These are phyloP conservation scores for Parnassius glacialis DNA, from an alignment of 2,888 invertebrate species.

Conservation along the genomic window DNA sequence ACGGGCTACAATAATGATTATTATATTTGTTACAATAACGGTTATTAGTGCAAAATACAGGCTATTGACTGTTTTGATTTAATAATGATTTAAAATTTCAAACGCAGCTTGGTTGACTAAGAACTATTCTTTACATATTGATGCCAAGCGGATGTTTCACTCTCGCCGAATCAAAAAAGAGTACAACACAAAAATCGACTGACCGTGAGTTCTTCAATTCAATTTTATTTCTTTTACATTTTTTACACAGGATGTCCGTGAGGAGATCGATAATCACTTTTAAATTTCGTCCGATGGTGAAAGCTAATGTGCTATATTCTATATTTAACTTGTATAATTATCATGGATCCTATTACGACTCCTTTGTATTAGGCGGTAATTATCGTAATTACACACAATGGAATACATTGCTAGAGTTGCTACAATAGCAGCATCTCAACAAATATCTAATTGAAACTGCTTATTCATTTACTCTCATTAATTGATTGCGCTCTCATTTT, in stretches of 20 bases:
- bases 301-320: constrained; percentile 47
- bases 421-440: neutral
- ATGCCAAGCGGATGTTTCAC: constrained; percentile 37
- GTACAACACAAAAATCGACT: constrained; percentile 43
- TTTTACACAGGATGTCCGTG: constrained; percentile 62
- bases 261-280: constrained; percentile 52
- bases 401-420: constrained; percentile 16
- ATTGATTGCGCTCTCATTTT: neutral
- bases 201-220: constrained; percentile 43
- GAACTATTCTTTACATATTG: neutral
- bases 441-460: neutral
- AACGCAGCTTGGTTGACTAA: neutral
- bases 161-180: constrained; percentile 37
- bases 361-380: constrained; percentile 21
- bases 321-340: constrained; percentile 30
- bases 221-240: constrained; percentile 61
- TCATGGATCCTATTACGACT: constrained; percentile 16
- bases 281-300: constrained; percentile 56
- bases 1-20: no score
- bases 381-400: constrained; percentile 24
- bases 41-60: no score
- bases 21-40: no score
- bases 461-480: neutral
- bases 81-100: no score
- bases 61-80: no score